A percentile compares a stretch with the other conserved stretches of the same genome.
These are phyloP conservation scores for Diaphora mendica DNA, from an alignment of 2,888 invertebrate genomes.

Conservation along the genomic window DNA sequence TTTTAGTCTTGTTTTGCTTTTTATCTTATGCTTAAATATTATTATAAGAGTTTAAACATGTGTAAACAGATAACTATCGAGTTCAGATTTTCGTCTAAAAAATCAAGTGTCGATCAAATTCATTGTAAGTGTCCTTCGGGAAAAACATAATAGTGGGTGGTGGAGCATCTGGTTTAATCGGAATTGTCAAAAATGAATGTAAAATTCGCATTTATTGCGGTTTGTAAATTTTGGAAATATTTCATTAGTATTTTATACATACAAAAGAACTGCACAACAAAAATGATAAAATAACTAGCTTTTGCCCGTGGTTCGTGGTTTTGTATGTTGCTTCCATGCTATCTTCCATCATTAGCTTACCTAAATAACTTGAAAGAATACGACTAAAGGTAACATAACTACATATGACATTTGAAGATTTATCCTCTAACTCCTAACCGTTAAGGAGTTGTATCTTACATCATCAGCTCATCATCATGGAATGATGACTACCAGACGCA, in stretches of 20 bases:
- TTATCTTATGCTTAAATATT: not conserved
- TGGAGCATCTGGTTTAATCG: not conserved
- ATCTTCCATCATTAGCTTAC: no score
- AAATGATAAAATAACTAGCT: no score
- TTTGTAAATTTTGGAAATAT: not conserved
- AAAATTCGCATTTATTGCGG: not conserved
- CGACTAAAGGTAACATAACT: no score
- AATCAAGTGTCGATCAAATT: not conserved
- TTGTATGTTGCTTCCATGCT: no score
- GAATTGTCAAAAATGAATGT: not conserved
- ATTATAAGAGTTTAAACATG: not conserved
- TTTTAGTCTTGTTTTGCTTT: not conserved
- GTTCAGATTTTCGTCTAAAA: not conserved
- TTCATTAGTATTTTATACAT: not conserved
- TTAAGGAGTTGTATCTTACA: no score
- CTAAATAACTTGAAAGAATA: no score
- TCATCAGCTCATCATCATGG: no score
- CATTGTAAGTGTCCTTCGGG: not conserved
- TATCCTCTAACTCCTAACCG: no score
- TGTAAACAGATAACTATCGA: not conserved
- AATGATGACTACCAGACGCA: no score
- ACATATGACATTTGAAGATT: no score
- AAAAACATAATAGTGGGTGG: not conserved
- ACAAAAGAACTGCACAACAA: not conserved
- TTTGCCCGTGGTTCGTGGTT: no score